These are phyloP conservation scores for Tinamus major DNA, from an alignment of 2,797 vertebrate genomes.

Conservation along the genomic window DNA sequence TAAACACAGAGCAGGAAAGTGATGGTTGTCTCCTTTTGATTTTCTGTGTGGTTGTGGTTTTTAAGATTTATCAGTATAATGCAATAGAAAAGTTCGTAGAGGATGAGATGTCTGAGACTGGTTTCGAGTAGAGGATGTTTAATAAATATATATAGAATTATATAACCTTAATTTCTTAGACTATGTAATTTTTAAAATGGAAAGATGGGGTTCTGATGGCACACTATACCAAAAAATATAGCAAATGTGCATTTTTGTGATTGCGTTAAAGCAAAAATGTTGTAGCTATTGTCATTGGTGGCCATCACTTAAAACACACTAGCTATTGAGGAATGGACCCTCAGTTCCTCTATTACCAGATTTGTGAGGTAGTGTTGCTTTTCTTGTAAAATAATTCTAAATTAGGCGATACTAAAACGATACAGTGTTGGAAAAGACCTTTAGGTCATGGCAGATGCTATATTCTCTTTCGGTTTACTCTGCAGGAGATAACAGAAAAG, in stretches of 20 bases:
- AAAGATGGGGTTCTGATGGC: neutral
- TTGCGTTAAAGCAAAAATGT: neutral
- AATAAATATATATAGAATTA: neutral
- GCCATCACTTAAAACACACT: neutral
- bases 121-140: neutral
- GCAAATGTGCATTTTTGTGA: neutral
- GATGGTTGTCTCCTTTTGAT: neutral
- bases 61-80: neutral
- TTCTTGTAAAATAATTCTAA: neutral
- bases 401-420: neutral
- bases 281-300: neutral
- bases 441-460: neutral
- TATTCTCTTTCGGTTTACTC: neutral
- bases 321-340: fast-evolving
- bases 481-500: neutral
- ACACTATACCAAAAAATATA: neutral
- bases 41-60: neutral
- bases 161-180: neutral
- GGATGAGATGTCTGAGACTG: neutral
- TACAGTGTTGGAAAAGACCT: neutral
- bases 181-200: neutral
- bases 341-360: neutral
- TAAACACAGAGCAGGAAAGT: neutral
- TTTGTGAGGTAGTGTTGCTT: neutral
- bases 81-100: neutral